Base-by-base conservation (phyloP, 1,140 invertebrate species). In the Triops longicaudatus region DNA sequence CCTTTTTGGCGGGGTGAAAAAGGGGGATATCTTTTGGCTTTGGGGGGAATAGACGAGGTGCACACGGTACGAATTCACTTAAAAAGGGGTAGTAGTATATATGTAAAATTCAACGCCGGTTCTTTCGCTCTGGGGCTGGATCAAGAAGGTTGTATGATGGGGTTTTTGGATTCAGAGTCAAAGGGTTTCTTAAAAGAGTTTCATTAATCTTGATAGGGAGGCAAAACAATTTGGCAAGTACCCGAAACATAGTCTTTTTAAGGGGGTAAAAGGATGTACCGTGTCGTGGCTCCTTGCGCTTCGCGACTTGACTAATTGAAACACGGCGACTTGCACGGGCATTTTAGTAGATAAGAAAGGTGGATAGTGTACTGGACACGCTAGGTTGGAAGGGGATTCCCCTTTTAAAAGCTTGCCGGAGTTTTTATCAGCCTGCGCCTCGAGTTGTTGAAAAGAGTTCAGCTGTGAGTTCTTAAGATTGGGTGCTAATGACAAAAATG, bases 141-240 rank as follows among this genome's bases (percentile, higher is more conserved):
- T 63, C 50, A 63, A 63, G 50, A 22, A 22, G 50, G n/a, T 63
- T 63, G 11, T 44, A 1, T n/a, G 22, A 63, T n/a, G n/a, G n/a
- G n/a, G n/a, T n/a, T n/a, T n/a, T n/a, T n/a, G n/a, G n/a, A n/a
- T n/a, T n/a, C n/a, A n/a, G n/a, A 63, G 50, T 22, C 17, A 17
- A n/a, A 63, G 14, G 50, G 50, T 63, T 22, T 22, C 50, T 9
- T 17, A 9, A 22, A 17, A 63, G 22, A 63, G 50, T 63, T 63
- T 63, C 50, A 63, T 63, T 63, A 63, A 63, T 63, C 50, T 63
- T 63, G 50, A 63, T 22, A 22, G 50, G 14, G 50, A 63, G 14
- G 50, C 50, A 63, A 9, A 63, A 63, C 50, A 63, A 63, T 63
- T 63, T 63, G 50, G 50, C 50, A 63, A 63, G n/a, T 63, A 63